Evolutionary conservation across 2,797 vertebrate genomes (phyloP), one percentile per base, ranked within the genome.

Genomic region (Percopsis omiscomaycus): DNA sequence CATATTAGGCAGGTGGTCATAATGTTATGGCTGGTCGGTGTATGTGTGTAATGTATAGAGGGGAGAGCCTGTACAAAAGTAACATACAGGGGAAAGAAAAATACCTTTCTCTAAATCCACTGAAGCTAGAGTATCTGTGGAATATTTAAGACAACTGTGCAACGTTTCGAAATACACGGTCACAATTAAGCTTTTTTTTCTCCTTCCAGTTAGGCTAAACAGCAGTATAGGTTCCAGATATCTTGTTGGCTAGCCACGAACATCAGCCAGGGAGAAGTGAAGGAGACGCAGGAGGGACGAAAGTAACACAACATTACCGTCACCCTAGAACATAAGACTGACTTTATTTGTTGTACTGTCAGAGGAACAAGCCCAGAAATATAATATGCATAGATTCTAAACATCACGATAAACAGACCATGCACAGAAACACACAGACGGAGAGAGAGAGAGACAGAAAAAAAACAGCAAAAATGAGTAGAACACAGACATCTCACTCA

Each of bases 401-500:
- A 10, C 32, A 32, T 32, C 32, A 32, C 5, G 49, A 28, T 45
- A 10, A 32, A 15, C 6, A 49, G 60, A 29, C 3, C 2, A 11
- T 66, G 48, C 2, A 30, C 22, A 22, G 22, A 22, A 62, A 67
- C 58, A 67, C 42, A 53, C 57, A 75, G 73, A 68, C 32, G 60
- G 55, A 69, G 71, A 57, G 58, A 74, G 61, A 53, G 61, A 47
- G 73, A 76, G 66, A 55, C 15, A 60, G 68, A 60, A 68, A 55
- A 55, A 71, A 79, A 75, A 70, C 29, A n/a, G 75, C 78, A 70
- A 75, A 66, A 3, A 42, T 14, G 42, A 59, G 55, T 63, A 65
- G 15, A 69, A 55, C 29, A 29, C 46, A 72, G 30, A 5, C 45
- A 72, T 71, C 66, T 77, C 78, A 81, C 66, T 68, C 77, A 66